Percentiles rank a stretch among this genome's conserved stretches.
These are phyloP conservation scores for Podilymbus podiceps DNA, from an alignment of 2,113 vertebrate genomes.

Conservation along the genomic window DNA sequence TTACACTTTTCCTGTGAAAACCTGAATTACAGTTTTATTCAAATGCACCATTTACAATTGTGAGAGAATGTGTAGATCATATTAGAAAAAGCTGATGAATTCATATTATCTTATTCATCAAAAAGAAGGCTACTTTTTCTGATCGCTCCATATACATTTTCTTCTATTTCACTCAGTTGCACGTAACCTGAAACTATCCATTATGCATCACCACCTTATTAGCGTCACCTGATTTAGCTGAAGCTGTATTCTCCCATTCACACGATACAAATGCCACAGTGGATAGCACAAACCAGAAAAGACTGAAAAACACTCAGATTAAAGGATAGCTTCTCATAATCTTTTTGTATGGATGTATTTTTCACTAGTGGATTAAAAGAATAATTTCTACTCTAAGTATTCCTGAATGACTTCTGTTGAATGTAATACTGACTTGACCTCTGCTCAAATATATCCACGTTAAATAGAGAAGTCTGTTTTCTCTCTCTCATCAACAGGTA, in stretches of 20 bases:
- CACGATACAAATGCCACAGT: conserved; percentile 67
- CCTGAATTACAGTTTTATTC: neutral
- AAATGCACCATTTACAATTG: neutral
- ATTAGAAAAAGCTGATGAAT: neutral
- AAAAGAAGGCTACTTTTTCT: neutral
- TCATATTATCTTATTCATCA: neutral
- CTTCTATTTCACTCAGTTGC: neutral
- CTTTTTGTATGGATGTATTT: conserved; percentile 27
- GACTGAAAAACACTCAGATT: conserved; percentile 17
- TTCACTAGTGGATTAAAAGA: conserved; percentile 15
- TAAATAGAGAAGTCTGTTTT: conserved; percentile 46
- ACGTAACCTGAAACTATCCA: neutral
- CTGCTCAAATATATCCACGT: conserved; percentile 65
- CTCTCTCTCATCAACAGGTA: neutral
- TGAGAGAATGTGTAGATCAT: neutral
- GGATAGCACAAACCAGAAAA: conserved; percentile 70
- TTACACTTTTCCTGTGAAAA: neutral
- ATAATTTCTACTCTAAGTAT: conserved; percentile 40
- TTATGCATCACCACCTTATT: neutral
- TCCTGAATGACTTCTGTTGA: conserved; percentile 65
- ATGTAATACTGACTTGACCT: conserved; percentile 73
- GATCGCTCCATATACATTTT: neutral
- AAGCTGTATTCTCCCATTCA: neutral
- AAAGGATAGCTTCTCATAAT: conserved; percentile 2
- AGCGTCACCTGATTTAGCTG: neutral